Conservation (phyloP, 1,140 invertebrate species). For the Pemphigus obesinymphae region DNA sequence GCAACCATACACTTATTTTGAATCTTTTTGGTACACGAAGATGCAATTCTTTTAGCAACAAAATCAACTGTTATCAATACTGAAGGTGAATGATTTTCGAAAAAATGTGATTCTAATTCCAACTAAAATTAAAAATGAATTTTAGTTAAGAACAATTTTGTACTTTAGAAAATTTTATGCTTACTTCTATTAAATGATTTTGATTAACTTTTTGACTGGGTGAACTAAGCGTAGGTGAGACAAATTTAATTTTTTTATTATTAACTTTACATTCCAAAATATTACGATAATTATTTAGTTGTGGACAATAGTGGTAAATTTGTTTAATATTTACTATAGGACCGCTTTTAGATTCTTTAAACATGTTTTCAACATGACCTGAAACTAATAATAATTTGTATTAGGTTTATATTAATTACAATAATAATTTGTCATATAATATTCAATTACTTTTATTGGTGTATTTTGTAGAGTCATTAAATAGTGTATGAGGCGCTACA, state of each 20-base stretch:
- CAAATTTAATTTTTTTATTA: constrained; percentile 27
- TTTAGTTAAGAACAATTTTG: background rate
- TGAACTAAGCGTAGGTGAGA: background rate
- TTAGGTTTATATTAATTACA: background rate
- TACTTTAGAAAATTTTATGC: background rate
- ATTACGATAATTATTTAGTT: constrained; percentile 11
- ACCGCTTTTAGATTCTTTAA: background rate
- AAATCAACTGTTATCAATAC: constrained; percentile 21
- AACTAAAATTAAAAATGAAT: background rate
- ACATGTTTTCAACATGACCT: background rate
- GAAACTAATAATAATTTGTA: background rate
- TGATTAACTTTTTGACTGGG: background rate
- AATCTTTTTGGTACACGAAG: constrained; percentile 28
- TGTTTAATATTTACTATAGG: background rate
- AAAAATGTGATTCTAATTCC: constrained; percentile 35
- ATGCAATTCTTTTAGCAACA: constrained; percentile 18
- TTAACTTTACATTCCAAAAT: constrained; percentile 15
- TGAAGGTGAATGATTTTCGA: constrained; percentile 32
- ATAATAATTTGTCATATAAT: background rate
- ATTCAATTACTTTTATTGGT: constrained; percentile 12
- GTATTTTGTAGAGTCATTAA: background rate
- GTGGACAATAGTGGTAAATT: constrained; percentile 30
- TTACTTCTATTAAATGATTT: constrained; percentile 14
- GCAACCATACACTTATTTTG: constrained; percentile 11
- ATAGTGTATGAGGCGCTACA: constrained; percentile 13